Conservation (phyloP, 2,888 invertebrate genomes). For the Colletes collaris region DNA sequence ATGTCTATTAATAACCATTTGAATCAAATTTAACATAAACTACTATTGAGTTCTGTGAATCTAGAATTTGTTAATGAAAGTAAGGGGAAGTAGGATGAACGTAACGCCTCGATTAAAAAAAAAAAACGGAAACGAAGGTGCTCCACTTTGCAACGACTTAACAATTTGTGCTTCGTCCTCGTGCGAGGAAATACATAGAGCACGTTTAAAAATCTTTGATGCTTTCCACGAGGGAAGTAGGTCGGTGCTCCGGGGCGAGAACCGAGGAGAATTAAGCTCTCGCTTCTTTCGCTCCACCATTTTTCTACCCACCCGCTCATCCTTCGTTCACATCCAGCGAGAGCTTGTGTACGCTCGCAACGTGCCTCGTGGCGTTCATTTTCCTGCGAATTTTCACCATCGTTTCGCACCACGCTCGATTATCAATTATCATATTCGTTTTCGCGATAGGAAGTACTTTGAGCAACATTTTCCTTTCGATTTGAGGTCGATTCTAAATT, state of each 20-base stretch:
- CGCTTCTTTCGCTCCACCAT: constrained; percentile 45
- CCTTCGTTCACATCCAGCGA: constrained; percentile 47
- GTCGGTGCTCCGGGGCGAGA: constrained; percentile 56
- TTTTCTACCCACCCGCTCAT: constrained; percentile 49
- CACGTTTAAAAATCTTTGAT: constrained; percentile 65
- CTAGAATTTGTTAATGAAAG: constrained; percentile 21
- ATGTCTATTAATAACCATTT: too few relatives aligned
- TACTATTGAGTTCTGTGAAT: too few relatives aligned
- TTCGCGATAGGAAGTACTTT: not conserved
- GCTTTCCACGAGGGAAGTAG: constrained; percentile 55
- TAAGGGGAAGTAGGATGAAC: constrained; percentile 28
- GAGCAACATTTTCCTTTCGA: too few relatives aligned
- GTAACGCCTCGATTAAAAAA: constrained; percentile 34
- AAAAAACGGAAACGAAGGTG: constrained; percentile 34
- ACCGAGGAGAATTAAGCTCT: constrained; percentile 62
- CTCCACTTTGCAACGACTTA: constrained; percentile 42
- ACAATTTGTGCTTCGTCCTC: constrained; percentile 56
- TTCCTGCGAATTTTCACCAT: constrained; percentile 52
- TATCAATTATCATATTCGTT: constrained; percentile 16
- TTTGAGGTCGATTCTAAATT: too few relatives aligned
- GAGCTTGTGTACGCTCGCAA: constrained; percentile 43
- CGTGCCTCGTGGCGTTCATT: constrained; percentile 56
- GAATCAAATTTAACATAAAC: too few relatives aligned
- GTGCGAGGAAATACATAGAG: constrained; percentile 53
- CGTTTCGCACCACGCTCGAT: constrained; percentile 25